A percentile compares a stretch with the other conserved stretches of the same genome.
Conservation (phyloP, 2,113 vertebrate genomes). For the Danionella cerebrum region DNA sequence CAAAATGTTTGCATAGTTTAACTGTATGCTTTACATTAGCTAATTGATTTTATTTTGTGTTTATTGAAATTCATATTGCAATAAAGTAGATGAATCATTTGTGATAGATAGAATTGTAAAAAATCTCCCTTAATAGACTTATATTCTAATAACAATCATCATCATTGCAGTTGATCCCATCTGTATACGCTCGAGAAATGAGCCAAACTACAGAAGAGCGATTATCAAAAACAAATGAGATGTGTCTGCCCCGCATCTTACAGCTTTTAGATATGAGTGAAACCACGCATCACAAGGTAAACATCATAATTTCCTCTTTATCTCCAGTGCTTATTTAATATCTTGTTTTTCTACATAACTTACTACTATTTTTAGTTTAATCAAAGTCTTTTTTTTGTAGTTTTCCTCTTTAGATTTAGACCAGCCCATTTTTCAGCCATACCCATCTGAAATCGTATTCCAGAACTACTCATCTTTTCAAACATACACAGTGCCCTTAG, state of each 20-base stretch:
- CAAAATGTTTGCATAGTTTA: no score
- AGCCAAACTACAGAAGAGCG: constrained; percentile 70
- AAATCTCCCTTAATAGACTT: not conserved
- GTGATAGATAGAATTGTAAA: no score
- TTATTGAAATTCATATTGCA: no score
- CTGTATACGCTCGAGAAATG: constrained; percentile 77
- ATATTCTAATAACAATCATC: not conserved
- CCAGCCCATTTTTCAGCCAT: constrained; percentile 73
- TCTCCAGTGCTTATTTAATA: not conserved
- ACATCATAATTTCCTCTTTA: not conserved
- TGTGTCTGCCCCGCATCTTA: constrained; percentile 60
- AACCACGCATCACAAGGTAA: constrained; percentile 75
- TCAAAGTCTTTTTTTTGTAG: constrained; percentile 49
- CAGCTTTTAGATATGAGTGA: constrained; percentile 68
- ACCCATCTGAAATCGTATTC: constrained; percentile 78
- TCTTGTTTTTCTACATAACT: not conserved
- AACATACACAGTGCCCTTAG: constrained; percentile 66
- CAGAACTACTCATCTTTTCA: constrained; percentile 69
- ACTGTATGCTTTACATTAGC: no score
- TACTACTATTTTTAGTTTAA: not conserved
- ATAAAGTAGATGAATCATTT: no score
- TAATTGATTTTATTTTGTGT: no score
- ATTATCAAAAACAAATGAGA: constrained; percentile 54
- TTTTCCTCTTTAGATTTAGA: constrained; percentile 60
- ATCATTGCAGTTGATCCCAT: constrained; percentile 72